Evolutionary conservation across 1,140 invertebrate species (phyloP), one percentile per base, ranked within the genome.

Genomic region (Ericerus pela): DNA sequence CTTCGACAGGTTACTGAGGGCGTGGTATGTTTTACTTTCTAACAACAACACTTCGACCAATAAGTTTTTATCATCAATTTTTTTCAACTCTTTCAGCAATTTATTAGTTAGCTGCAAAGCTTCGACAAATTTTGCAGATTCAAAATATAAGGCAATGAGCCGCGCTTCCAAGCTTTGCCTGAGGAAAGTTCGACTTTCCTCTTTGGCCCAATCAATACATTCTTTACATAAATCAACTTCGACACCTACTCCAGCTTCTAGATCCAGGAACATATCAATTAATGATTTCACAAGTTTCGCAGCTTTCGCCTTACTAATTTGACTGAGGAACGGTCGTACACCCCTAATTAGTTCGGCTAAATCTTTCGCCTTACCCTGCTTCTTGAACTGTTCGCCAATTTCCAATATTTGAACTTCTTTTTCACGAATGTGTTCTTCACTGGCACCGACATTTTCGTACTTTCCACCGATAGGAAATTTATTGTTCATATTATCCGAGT

Each of bases 121-220:
- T 67, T 94, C 89, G 41, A 81, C 76, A 67, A 84, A 94, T 79
- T 88, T 85, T 61, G 82, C 81, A 33, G 88, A 95, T 67, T 96
- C 93, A 70, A 91, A 96, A 69, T 93, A 96, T 12, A 98, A 74
- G 10, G 92, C 88, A 65, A 98, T 85, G 20, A 98, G 75, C 64
- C 93, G 75, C 1, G 91, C 85, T 72, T 99, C 93, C 60, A 99
- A 71, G 8, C 91, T 91, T 71, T 99, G 96, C 64, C 96, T 76
- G 22, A 99, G 73, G 72, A 98, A 99, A 18, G 91, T 97, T 61
- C 96, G 79, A 58, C 92, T 87, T 68, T 99, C 95, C 69, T 93
- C 84, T 70, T 96, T 95, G 18, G 96, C 94, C 96, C 96, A 99
- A 74, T 96, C 88, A 74, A 99, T 99, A 73, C 94, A 98, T 73